Evolutionary conservation across 1,140 invertebrate genomes (phyloP).

Genomic region (Drosophila sucinea): DNA sequence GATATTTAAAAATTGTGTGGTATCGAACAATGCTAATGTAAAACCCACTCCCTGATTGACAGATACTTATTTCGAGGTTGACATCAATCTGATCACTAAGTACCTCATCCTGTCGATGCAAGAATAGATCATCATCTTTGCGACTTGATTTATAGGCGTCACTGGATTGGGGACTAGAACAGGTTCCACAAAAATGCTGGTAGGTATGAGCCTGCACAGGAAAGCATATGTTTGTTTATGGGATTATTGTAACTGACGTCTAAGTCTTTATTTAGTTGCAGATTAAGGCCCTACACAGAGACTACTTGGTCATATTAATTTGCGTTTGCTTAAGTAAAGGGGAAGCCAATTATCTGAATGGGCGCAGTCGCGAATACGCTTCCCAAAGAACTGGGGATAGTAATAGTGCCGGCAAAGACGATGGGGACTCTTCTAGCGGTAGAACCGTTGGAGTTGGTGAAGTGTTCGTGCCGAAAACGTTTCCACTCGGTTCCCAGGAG

Average conservation of each 20-base stretch:
- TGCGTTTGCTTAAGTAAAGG: neutral
- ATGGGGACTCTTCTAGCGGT: slow-evolving; percentile 1
- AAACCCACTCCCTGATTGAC: neutral
- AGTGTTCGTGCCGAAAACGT: slow-evolving; percentile 75
- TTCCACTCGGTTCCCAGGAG: slow-evolving; percentile 84
- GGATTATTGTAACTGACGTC: neutral
- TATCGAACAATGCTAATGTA: neutral
- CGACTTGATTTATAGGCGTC: neutral
- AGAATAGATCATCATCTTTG: neutral
- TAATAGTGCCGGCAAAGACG: neutral
- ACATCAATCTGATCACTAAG: neutral
- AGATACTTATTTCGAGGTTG: neutral
- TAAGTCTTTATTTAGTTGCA: neutral
- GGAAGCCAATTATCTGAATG: slow-evolving; percentile 1
- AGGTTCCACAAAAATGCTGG: neutral
- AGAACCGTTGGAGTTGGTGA: slow-evolving; percentile 54
- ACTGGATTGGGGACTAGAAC: neutral
- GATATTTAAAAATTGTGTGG: neutral
- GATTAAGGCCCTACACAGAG: slow-evolving; percentile 2
- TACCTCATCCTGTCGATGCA: neutral
- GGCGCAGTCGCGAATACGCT: neutral
- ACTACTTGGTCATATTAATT: slow-evolving; percentile 1
- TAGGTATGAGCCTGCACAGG: neutral
- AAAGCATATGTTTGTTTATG: neutral
- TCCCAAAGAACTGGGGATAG: slow-evolving; percentile 3